These are phyloP conservation scores for Macrosiphum euphorbiae DNA, from an alignment of 2,888 invertebrate genomes.

Conservation along the genomic window DNA sequence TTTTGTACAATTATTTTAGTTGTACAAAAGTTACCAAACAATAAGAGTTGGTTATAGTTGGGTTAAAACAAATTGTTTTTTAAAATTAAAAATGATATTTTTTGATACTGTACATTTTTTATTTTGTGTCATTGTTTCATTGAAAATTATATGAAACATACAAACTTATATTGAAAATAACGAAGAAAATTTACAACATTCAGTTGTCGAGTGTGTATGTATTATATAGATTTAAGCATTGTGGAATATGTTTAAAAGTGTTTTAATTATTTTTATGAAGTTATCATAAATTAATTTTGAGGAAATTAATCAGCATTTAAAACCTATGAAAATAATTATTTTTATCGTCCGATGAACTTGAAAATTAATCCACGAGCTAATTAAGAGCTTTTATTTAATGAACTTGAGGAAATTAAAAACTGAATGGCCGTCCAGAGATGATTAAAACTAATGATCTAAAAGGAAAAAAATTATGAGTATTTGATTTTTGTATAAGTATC, in stretches of 20 bases:
- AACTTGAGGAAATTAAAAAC: background rate
- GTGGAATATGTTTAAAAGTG: background rate
- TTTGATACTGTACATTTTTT: background rate
- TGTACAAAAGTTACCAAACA: background rate
- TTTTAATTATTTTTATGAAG: background rate
- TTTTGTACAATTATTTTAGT: background rate
- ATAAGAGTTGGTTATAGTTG: background rate
- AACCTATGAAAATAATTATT: background rate
- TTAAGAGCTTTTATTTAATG: background rate
- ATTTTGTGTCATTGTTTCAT: background rate
- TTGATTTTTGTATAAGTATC: background rate
- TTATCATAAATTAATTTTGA: background rate
- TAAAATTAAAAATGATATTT: background rate
- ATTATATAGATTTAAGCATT: no score
- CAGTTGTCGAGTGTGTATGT: no score
- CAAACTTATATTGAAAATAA: background rate
- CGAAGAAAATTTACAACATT: background rate
- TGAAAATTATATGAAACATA: background rate
- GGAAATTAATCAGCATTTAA: background rate
- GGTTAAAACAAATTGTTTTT: background rate
- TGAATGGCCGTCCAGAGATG: background rate
- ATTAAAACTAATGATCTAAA: background rate
- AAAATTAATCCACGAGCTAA: slow-evolving; percentile 13
- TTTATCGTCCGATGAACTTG: slow-evolving; percentile 13
- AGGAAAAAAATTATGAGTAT: background rate